Conservation (phyloP, 2,113 vertebrate genomes). For the Paramormyrops kingsleyae region DNA sequence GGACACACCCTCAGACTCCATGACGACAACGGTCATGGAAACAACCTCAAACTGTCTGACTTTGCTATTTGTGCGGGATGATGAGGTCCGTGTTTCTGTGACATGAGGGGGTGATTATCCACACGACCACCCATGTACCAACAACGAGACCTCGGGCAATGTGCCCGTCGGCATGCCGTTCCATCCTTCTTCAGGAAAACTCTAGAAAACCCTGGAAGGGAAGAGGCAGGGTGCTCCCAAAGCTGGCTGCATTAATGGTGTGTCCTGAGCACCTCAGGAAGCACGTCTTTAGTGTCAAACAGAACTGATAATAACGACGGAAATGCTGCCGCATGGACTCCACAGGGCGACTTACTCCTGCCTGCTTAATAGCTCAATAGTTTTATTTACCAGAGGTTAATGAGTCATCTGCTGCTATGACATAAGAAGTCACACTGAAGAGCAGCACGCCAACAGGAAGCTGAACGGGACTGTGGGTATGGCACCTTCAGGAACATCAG, state of each 20-base stretch:
- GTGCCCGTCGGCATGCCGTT: conserved; percentile 44
- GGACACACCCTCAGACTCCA: neutral
- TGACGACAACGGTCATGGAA: neutral
- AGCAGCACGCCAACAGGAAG: neutral
- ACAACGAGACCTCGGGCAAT: conserved; percentile 36
- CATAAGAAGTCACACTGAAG: neutral
- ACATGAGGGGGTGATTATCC: neutral
- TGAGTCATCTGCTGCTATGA: neutral
- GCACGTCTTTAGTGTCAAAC: neutral
- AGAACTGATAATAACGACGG: neutral
- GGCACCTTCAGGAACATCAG: neutral
- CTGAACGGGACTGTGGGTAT: neutral
- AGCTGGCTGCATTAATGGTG: neutral
- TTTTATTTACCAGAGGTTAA: neutral
- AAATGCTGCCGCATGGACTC: neutral
- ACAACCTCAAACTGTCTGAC: neutral
- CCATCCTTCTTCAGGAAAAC: conserved; percentile 57
- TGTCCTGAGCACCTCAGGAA: neutral
- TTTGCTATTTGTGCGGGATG: neutral
- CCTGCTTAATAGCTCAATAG: neutral
- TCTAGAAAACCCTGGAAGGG: conserved; percentile 42
- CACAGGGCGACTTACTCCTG: neutral
- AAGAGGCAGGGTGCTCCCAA: neutral
- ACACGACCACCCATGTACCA: neutral
- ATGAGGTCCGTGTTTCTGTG: neutral